Base-by-base conservation (phyloP, 1,140 invertebrate species). In the Pseudomyrmex gracilis region DNA sequence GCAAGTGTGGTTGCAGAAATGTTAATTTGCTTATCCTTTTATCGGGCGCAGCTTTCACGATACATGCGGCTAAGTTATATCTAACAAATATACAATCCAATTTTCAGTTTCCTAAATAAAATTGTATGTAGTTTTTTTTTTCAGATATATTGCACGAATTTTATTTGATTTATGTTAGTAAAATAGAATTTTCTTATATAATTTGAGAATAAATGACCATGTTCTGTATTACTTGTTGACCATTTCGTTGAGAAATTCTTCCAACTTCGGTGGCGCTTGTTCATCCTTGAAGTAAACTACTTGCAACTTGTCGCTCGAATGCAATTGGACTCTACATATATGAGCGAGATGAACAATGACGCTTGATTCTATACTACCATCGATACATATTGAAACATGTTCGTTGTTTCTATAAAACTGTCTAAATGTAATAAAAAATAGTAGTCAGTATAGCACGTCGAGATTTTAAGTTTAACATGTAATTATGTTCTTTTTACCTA, bases 281-380 rank as follows among this genome's bases (percentile, higher is more conserved):
- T 85, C 78, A 2, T 60, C 17, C 57, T 82, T 61, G 5, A 83
- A 71, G 34, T 66, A 73, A 17, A 88, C 66, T 43, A 49, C 82
- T 60, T 84, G 66, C 4, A 89, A 83, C 83, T 66, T 88, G 13
- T 24, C 63, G 0, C 58, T 47, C 0, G 47, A 63, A 55, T 55
- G 0, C 5, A 20, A 45, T 51, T n/a, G 47, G 9, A 60, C 49
- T 73, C 66, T 85, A 17, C 15, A 84, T 24, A 84, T 53, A 57
- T 63, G 73, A 82, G 74, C 78, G 45, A 87, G 85, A 70, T 93
- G 90, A 22, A 91, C 22, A 7, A 93, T 43, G 8, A 90, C 67
- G 3, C 88, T 82, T 0, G 91, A 91, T 73, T 91, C 90, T 1
- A 86, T 63, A 45, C 66, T 87, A 1, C 85, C 89, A 57, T 93